phyloP scores from a whole-genome alignment of 2,113 vertebrate genomes.

The Ondatra zibethicus region DNA sequence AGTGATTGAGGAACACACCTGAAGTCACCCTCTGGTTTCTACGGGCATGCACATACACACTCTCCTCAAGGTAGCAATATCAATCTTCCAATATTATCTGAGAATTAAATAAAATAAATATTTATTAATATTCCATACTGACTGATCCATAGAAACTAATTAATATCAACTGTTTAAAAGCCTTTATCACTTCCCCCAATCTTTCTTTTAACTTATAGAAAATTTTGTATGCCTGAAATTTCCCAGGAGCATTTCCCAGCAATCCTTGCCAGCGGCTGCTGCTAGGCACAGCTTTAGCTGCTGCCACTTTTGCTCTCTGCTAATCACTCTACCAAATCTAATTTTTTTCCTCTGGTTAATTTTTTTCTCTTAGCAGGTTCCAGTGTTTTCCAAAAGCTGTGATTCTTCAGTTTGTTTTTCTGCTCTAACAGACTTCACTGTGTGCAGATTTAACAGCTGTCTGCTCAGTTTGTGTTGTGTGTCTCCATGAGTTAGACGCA shows the following conservation, averaged over 20 bases:
- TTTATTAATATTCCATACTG: background rate
- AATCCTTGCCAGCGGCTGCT: background rate
- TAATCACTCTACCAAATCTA: conserved; percentile 9
- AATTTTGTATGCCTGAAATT: background rate
- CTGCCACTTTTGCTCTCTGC: background rate
- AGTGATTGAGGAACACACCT: background rate
- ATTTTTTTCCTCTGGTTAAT: conserved; percentile 27
- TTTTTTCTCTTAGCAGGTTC: conserved; percentile 26
- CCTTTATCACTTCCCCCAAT: background rate
- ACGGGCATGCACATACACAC: background rate
- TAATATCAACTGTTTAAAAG: background rate
- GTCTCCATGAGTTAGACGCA: background rate
- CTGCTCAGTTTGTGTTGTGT: background rate
- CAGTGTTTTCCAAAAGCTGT: conserved; percentile 1
- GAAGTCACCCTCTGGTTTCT: background rate
- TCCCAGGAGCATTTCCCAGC: background rate
- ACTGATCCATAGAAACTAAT: background rate
- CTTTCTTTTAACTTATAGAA: background rate
- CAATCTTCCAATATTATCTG: background rate
- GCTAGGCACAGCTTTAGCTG: background rate
- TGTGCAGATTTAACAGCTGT: conserved; percentile 42
- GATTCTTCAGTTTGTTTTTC: background rate
- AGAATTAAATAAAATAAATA: conserved; percentile 32
- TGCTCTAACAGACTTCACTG: background rate
- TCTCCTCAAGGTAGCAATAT: background rate